Percentiles rank a stretch among this genome's conserved stretches.
phyloP scores from a whole-genome alignment of 2,888 invertebrate genomes.

The Andrena haemorrhoa region DNA sequence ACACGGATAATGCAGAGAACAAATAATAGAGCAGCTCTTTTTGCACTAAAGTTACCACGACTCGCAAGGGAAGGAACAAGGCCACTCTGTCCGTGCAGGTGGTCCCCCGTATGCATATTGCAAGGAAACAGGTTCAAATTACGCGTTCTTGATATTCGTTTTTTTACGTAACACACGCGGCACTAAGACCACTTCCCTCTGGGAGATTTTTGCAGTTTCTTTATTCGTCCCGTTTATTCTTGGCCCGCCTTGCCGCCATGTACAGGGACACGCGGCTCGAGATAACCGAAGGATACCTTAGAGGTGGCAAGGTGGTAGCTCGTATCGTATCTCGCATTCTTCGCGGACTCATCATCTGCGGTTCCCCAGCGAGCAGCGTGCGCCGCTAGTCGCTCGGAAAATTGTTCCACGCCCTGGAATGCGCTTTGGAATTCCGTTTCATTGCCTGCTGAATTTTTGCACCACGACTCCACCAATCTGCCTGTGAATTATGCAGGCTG shows the following conservation, averaged over 20 bases:
- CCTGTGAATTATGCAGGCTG: background rate
- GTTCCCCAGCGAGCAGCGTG: background rate
- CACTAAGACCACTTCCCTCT: background rate
- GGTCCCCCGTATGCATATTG: background rate
- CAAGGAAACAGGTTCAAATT: constrained; percentile 2
- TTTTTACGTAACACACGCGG: background rate
- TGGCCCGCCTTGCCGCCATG: constrained; percentile 25
- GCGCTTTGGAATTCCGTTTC: background rate
- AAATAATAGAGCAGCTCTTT: too few relatives aligned
- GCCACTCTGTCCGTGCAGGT: background rate
- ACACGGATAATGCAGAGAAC: background rate
- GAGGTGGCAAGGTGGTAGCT: constrained; percentile 28
- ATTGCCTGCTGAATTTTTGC: background rate
- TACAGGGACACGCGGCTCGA: constrained; percentile 50
- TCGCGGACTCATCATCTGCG: constrained; percentile 20
- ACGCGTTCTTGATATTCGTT: background rate
- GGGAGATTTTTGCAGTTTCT: background rate
- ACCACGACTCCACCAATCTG: background rate
- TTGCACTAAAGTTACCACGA: background rate
- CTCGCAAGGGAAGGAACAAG: background rate
- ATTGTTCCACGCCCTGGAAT: constrained; percentile 7
- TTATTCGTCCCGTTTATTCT: constrained; percentile 1
- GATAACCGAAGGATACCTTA: constrained; percentile 57
- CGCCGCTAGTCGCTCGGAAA: constrained; percentile 12
- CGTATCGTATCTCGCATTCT: constrained; percentile 36